Evolutionary conservation across 2,797 vertebrate genomes (phyloP), one percentile per base, ranked within the genome.

Genomic region (Erpetoichthys calabaricus): DNA sequence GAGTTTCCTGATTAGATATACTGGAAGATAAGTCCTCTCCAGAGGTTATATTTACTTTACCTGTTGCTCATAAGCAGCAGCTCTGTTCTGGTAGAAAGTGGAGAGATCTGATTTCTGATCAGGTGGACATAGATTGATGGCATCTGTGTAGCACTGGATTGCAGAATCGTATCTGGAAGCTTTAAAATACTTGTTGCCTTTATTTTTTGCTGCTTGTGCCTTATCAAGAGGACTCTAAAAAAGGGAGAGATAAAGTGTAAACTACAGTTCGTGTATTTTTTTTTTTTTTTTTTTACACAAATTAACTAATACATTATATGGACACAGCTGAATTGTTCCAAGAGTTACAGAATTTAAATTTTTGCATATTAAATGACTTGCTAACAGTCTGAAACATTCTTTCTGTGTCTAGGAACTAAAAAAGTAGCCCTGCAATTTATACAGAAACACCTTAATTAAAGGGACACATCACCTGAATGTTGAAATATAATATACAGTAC

Each of bases 131-230:
- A 96, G 73, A 64, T 80, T 81, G 61, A 99, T 96, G 64, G 96
- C 96, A 61, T 99, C 94, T 3, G 96, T 95, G 64, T 99, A 99
- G 75, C 94, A 99, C 69, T 91, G 89, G 84, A 99, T 99, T 66
- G 96, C 96, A 50, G 90, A 91, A 44, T 99, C 96, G 41, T 89
- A 99, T 76, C 92, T 99, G 66, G 87, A 86, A 60, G 94, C 94
- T 80, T 98, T 99, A 67, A 99, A 99, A 61, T 92, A 98, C 62
- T 99, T 99, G 82, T 99, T 99, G 60, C 96, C 96, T 80, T 88
- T 95, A 80, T 98, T 98, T 82, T 99, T 99, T 59, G 94, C 90
- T 63, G 83, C 86, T 68, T 98, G 96, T 50, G 94, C 96, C 72
- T 84, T 86, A 73, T 94, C 93, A 73, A 97, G 80, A 54, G 91